Evolutionary conservation across 2,113 vertebrate genomes (phyloP), one percentile per base, ranked within the genome.

Genomic region (Tyto alba): DNA sequence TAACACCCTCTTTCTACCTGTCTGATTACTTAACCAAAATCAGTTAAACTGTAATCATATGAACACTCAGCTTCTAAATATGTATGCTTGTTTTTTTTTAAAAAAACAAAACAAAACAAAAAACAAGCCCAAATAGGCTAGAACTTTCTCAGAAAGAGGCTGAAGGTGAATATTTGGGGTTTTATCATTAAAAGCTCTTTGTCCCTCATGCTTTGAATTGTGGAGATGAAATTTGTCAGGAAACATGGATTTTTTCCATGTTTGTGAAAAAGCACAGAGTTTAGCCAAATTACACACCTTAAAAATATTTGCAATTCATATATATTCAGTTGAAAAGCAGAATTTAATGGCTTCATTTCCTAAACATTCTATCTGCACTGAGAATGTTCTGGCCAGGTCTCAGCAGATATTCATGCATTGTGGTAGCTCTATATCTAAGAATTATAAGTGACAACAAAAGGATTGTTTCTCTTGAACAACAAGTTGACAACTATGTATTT

Each of bases 401-500:
- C 16, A 83, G 57, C 26, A 76, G 36, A 68, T 69, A 53, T 29
- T 67, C 11, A 16, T 60, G 26, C 10, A 13, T 21, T 25, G 20
- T 20, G 5, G 19, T 48, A 50, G 9, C 34, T 73, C 21, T 62
- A 5, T 47, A 11, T 36, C 41, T 72, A 71, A 66, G 64, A 90
- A 68, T 32, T 80, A 20, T 6, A 68, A n/a, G 40, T 0, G 2
- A 10, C 9, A 73, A 34, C 4, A 71, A 71, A 87, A 74, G 3
- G 7, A 13, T 45, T 55, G 5, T 26, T 77, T 16, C 13, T 71
- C 19, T 52, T 48, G 29, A 85, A n/a, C 8, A 83, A 36, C 2
- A 3, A 36, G 12, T 52, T 0, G 0, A 21, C 16, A 45, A 34
- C 17, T 16, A 10, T 47, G 1, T n/a, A 16, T 57, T 48, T 89